Conservation (phyloP, 1,140 invertebrate genomes). For the Drosophila saltans region DNA sequence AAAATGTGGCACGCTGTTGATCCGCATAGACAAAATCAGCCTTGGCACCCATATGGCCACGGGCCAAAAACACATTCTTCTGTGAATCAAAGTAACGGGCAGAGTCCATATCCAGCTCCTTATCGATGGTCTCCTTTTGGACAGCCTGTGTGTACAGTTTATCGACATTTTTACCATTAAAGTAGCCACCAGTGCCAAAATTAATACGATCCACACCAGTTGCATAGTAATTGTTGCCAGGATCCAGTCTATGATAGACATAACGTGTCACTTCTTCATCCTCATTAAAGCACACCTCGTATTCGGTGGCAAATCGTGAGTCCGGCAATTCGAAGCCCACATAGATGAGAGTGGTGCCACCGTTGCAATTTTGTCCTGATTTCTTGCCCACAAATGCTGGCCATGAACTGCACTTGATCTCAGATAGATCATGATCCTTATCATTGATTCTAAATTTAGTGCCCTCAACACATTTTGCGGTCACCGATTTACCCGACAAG, state of each 20-base stretch:
- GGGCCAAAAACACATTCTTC: constrained; percentile 84
- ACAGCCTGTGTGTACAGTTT: constrained; percentile 64
- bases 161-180: constrained; percentile 69
- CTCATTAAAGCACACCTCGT: constrained; percentile 83
- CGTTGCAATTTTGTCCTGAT: constrained; percentile 67
- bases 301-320: constrained; percentile 70
- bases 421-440: constrained; percentile 55
- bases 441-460: constrained; percentile 55
- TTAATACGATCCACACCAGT: constrained; percentile 65
- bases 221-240: constrained; percentile 68
- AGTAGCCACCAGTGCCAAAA: constrained; percentile 73
- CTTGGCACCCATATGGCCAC: constrained; percentile 87
- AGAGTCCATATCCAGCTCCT: constrained; percentile 62
- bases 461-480: constrained; percentile 64
- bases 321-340: constrained; percentile 58
- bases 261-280: constrained; percentile 76
- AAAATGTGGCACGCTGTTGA: constrained; percentile 86
- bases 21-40: constrained; percentile 86
- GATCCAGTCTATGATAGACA: constrained; percentile 67
- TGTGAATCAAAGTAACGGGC: constrained; percentile 52
- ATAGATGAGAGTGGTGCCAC: constrained; percentile 64
- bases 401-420: constrained; percentile 65
- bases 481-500: constrained; percentile 59
- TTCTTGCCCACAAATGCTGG: constrained; percentile 70
- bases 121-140: constrained; percentile 70